Base-by-base conservation (phyloP, 2,888 invertebrate species). In the Tetragonula carbonaria region DNA sequence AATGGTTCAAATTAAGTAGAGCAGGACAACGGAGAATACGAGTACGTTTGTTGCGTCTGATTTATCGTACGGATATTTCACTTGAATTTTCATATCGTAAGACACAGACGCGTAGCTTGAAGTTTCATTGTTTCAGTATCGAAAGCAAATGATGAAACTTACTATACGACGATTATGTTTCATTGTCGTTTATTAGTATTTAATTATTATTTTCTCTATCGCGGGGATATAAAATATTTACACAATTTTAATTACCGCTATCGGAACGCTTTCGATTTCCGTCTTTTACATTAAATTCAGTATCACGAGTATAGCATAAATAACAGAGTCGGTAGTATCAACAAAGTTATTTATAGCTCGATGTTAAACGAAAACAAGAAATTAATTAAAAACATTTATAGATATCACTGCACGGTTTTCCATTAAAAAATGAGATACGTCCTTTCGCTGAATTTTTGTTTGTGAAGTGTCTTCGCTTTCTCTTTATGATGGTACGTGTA, bases 381-480 rank as follows among this genome's bases (percentile, higher is more conserved):
- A 33, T 65, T 65, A 21, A 33, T 0, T 18, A 4, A 13, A 0
- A 21, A 21, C 1, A 4, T 13, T 2, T 33, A 11, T 4, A 13
- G 33, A 65, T 11, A 4, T 33, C 18, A 11, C 14, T 11, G 18
- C 8, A 21, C 13, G 2, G 14, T 65, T 74, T n/a, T 72, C 18
- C 68, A 38, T 72, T 70, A 65, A 50, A 57, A 74, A 80, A 66
- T 51, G 74, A 74, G 67, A 21, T 28, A 23, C 33, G 23, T 50
- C 72, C 28, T 77, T 63, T 33, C 62, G 57, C 53, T 45, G 70
- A 16, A 59, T 57, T 45, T 45, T 57, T 16, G 28, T n/a, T 23
- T 18, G 66, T 53, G 50, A 53, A 78, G 75, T 59, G 74, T 85
- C 84, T 71, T 51, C 55, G 73, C 79, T 62, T 45, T 28, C 63